These are phyloP conservation scores for Oligia fasciuncula DNA, from an alignment of 2,888 invertebrate genomes.

Conservation along the genomic window DNA sequence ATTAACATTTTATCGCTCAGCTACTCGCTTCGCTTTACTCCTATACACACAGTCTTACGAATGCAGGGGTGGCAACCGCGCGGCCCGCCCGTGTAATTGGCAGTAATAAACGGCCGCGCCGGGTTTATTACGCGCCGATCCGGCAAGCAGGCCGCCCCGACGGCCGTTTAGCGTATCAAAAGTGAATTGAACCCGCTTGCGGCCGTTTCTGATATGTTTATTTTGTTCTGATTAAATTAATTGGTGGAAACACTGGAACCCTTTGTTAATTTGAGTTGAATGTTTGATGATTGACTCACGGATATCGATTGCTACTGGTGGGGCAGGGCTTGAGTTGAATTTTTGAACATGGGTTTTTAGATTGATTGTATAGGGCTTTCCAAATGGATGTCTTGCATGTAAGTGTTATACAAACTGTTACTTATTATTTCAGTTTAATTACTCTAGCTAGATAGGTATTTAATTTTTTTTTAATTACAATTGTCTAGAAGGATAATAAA, in stretches of 20 bases:
- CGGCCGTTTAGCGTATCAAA: slow-evolving; percentile 70
- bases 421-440: not conserved
- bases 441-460: too few species aligned
- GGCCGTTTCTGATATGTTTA: slow-evolving; percentile 62
- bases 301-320: slow-evolving; percentile 9
- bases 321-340: not conserved
- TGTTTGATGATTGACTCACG: slow-evolving; percentile 51
- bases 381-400: not conserved
- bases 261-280: slow-evolving; percentile 60
- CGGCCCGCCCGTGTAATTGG: slow-evolving; percentile 73
- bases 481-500: not conserved
- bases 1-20: slow-evolving; percentile 3
- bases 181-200: slow-evolving; percentile 66
- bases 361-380: too few species aligned
- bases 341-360: not conserved
- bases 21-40: slow-evolving; percentile 66
- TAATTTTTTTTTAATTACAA: not conserved
- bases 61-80: slow-evolving; percentile 81
- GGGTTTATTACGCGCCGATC: slow-evolving; percentile 71
- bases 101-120: slow-evolving; percentile 72
- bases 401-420: not conserved
- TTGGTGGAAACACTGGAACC: slow-evolving; percentile 58
- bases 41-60: slow-evolving; percentile 63
- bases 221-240: slow-evolving; percentile 66
- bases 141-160: slow-evolving; percentile 45